These are phyloP conservation scores for Eristalis arbustorum DNA, from an alignment of 2,888 invertebrate genomes.

Conservation along the genomic window DNA sequence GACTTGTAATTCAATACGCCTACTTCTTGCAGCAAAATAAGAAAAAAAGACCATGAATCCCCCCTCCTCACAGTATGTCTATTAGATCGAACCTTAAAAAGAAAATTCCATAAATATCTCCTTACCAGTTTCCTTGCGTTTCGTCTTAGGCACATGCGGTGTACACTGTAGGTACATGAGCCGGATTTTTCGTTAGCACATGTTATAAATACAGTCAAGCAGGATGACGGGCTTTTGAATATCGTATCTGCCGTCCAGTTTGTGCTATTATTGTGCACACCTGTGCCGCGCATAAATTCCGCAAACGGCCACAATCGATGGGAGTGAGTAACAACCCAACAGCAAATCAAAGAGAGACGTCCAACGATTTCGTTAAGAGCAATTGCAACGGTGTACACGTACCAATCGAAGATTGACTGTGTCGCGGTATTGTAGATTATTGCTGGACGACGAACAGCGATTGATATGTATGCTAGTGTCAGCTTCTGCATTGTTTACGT, in stretches of 20 bases:
- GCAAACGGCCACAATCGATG: neutral
- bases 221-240: neutral
- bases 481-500: neutral
- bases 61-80: neutral
- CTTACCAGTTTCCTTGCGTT: neutral
- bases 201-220: neutral
- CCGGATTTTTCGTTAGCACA: neutral
- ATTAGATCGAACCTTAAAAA: neutral
- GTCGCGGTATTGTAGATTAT: slow-evolving; percentile 4
- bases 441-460: neutral
- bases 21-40: neutral
- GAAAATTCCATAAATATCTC: slow-evolving; percentile 2
- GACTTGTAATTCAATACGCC: slow-evolving; percentile 17
- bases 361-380: neutral
- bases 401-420: neutral
- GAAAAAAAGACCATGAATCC: neutral
- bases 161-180: neutral
- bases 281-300: neutral
- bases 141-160: neutral
- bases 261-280: neutral
- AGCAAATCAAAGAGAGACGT: neutral
- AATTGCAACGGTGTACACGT: neutral
- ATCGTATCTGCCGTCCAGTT: no score
- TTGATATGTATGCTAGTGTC: no score
- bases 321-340: neutral